Evolutionary conservation across 2,113 vertebrate genomes (phyloP).

Genomic region (Urocolius indicus): DNA sequence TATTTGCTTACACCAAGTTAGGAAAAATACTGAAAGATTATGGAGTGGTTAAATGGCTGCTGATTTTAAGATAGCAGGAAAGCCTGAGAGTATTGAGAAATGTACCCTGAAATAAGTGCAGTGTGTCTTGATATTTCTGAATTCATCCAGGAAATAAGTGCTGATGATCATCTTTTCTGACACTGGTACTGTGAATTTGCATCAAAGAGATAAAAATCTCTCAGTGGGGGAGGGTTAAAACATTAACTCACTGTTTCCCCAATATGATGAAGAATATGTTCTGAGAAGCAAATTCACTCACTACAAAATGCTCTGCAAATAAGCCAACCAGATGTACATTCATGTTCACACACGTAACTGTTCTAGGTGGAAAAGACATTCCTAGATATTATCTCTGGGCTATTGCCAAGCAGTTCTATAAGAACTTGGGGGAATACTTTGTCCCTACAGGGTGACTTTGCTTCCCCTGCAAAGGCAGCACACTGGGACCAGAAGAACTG

Average conservation of each 20-base stretch:
- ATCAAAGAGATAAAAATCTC: slow-evolving; percentile 18
- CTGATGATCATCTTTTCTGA: slow-evolving; percentile 60
- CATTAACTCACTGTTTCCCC: background rate
- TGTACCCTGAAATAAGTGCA: slow-evolving; percentile 48
- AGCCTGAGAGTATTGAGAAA: slow-evolving; percentile 42
- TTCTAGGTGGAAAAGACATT: background rate
- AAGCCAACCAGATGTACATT: background rate
- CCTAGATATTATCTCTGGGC: background rate
- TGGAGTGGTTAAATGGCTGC: slow-evolving; percentile 50
- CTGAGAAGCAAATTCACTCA: background rate
- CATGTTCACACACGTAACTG: background rate
- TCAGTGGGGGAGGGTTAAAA: slow-evolving; percentile 16
- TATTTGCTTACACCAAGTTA: slow-evolving; percentile 71
- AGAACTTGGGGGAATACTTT: background rate
- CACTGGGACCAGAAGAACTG: background rate
- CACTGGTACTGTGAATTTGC: background rate
- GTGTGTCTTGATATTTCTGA: slow-evolving; percentile 58
- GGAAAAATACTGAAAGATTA: slow-evolving; percentile 68
- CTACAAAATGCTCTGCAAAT: background rate
- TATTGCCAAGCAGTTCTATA: background rate
- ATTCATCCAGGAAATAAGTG: slow-evolving; percentile 58
- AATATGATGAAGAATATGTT: background rate
- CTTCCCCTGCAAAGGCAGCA: background rate
- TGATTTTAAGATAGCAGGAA: slow-evolving; percentile 38
- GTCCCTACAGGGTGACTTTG: background rate